Evolutionary conservation across 2,888 invertebrate genomes (phyloP).

Genomic region (Aphidoletes aphidimyza): DNA sequence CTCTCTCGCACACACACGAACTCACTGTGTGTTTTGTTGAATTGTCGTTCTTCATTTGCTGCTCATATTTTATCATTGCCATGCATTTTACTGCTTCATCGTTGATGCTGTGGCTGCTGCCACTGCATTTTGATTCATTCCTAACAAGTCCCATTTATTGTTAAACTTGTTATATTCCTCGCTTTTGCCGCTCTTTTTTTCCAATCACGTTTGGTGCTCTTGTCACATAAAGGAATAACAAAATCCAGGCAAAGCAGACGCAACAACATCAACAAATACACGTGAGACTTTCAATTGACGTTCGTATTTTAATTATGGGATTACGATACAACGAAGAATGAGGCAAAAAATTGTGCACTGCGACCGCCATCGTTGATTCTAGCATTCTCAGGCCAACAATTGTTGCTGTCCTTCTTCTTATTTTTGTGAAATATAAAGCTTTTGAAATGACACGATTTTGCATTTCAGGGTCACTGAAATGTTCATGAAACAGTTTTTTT

Average conservation of each 20-base stretch:
- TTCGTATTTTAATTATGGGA: neutral
- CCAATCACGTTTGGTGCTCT: neutral
- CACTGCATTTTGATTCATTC: slow-evolving; percentile 35
- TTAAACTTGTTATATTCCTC: slow-evolving; percentile 1
- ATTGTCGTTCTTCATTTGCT: slow-evolving; percentile 49
- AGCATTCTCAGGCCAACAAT: neutral
- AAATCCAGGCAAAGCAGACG: no score
- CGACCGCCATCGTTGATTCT: slow-evolving; percentile 11
- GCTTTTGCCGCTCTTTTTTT: neutral
- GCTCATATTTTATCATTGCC: slow-evolving; percentile 45
- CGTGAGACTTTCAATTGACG: slow-evolving; percentile 10
- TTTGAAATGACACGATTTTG: neutral
- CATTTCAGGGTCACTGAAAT: neutral
- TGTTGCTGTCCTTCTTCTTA: neutral
- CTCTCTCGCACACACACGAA: no score
- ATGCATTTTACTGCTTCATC: slow-evolving; percentile 19
- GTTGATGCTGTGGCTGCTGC: no score
- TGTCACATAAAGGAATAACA: no score
- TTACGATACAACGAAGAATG: neutral
- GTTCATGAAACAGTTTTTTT: no score
- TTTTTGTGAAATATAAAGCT: no score
- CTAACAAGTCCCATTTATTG: slow-evolving; percentile 36
- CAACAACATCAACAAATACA: no score
- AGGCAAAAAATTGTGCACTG: neutral
- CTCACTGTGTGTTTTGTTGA: neutral